Conservation (phyloP, 2,888 invertebrate genomes). For the Rotaria sp. region DNA sequence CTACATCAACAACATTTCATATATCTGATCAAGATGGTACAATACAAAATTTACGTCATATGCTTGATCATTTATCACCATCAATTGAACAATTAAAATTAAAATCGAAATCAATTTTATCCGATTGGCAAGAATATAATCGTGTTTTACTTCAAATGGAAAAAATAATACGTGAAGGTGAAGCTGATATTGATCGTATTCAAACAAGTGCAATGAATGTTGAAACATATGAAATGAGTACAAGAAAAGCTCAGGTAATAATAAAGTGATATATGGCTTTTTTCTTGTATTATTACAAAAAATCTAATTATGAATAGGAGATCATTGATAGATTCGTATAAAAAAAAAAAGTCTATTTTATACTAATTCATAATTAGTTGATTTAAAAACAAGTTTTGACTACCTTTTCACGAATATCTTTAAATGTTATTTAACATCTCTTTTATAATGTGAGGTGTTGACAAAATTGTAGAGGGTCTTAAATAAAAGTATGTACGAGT, state of each 20-base stretch:
- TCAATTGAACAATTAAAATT: constrained; percentile 9
- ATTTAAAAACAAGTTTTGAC: no score
- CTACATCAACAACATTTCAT: not conserved
- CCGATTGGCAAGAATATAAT: constrained; percentile 20
- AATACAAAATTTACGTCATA: not conserved
- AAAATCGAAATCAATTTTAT: not conserved
- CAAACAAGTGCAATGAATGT: constrained; percentile 6
- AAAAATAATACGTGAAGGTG: constrained; percentile 17
- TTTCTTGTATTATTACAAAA: no score
- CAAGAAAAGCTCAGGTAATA: not conserved
- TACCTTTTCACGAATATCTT: no score
- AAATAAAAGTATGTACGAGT: no score
- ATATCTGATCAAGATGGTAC: constrained; percentile 15
- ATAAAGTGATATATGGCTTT: no score
- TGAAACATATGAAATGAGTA: constrained; percentile 24
- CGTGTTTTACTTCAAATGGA: constrained; percentile 3
- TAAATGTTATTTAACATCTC: no score
- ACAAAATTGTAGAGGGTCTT: no score
- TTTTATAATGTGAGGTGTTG: no score
- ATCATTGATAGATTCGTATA: no score
- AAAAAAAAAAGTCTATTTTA: no score
- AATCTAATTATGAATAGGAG: no score
- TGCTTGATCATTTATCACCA: constrained; percentile 25
- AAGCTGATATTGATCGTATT: not conserved
- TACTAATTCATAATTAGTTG: no score